Conservation (phyloP, 2,888 invertebrate species). For the Agrochola lota region DNA sequence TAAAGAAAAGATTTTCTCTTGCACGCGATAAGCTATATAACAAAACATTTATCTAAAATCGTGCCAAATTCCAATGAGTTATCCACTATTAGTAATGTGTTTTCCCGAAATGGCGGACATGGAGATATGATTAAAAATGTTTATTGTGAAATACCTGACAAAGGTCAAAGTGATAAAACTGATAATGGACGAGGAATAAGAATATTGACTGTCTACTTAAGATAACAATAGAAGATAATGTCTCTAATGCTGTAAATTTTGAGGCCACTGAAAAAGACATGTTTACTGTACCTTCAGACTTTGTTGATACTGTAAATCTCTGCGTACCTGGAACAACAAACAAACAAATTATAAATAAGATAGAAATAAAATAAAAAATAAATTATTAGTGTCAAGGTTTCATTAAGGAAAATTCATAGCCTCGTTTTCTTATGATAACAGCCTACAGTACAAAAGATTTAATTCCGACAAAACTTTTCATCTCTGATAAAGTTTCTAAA, state of each 20-base stretch:
- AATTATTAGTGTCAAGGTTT: conserved; percentile 72
- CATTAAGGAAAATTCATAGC: conserved; percentile 64
- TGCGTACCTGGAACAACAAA: conserved; percentile 74
- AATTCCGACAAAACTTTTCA: conserved; percentile 54
- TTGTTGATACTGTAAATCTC: conserved; percentile 37
- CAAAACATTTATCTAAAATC: not conserved
- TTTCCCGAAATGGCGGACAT: not conserved
- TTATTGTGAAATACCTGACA: conserved; percentile 24
- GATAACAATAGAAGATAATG: conserved; percentile 11
- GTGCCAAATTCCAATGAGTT: conserved; percentile 7
- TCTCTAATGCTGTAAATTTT: not conserved
- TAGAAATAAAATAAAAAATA: conserved; percentile 53
- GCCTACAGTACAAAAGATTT: conserved; percentile 54
- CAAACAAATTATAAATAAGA: conserved; percentile 40
- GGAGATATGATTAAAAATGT: not conserved
- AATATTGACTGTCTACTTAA: conserved; percentile 5
- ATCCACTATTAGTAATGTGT: not conserved
- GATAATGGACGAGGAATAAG: conserved; percentile 6
- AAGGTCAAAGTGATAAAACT: conserved; percentile 36
- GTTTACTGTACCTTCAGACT: conserved; percentile 42
- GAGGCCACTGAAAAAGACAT: conserved; percentile 3
- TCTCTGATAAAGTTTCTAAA: conserved; percentile 19
- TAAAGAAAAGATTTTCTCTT: conserved; percentile 18
- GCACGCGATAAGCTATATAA: not conserved
- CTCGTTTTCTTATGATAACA: conserved; percentile 66